Percentiles rank a stretch among this genome's conserved stretches.
phyloP scores from a whole-genome alignment of 2,888 invertebrate species.

The Tinea pellionella region DNA sequence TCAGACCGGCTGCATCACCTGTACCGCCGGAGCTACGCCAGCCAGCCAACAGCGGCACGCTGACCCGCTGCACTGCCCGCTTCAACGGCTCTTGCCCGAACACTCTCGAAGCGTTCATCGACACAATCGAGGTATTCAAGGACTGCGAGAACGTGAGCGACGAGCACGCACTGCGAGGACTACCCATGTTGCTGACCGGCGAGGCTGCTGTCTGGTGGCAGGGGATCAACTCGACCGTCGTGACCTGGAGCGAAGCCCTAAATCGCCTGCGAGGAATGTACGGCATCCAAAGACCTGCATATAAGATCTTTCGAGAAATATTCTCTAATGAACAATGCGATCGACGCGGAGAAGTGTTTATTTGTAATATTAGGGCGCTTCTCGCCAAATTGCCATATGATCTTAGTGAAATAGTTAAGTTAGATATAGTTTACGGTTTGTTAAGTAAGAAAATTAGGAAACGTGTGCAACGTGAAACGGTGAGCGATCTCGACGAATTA shows the following conservation, averaged over 20 bases:
- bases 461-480: no score
- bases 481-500: no score
- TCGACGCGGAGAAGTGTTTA: no score
- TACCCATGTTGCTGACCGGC: slow-evolving; percentile 20
- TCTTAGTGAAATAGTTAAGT: no score
- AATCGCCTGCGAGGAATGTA: slow-evolving; percentile 16
- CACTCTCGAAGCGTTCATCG: slow-evolving; percentile 18
- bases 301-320: slow-evolving; percentile 16
- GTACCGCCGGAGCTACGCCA: slow-evolving; percentile 71
- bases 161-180: slow-evolving; percentile 18
- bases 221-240: slow-evolving; percentile 16
- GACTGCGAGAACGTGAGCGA: slow-evolving; percentile 16
- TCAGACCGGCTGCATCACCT: no score
- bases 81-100: slow-evolving; percentile 16
- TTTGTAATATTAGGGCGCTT: no score
- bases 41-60: no score
- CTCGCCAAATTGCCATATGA: no score
- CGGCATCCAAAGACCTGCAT: slow-evolving; percentile 13
- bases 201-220: slow-evolving; percentile 21
- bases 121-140: slow-evolving; percentile 18
- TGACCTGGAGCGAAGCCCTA: slow-evolving; percentile 16
- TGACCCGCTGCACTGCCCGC: slow-evolving; percentile 19
- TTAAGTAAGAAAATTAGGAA: no score
- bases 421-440: no score
- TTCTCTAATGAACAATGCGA: neutral